Evolutionary conservation across 2,113 vertebrate species (phyloP).

Genomic region (Dasyurus viverrinus): DNA sequence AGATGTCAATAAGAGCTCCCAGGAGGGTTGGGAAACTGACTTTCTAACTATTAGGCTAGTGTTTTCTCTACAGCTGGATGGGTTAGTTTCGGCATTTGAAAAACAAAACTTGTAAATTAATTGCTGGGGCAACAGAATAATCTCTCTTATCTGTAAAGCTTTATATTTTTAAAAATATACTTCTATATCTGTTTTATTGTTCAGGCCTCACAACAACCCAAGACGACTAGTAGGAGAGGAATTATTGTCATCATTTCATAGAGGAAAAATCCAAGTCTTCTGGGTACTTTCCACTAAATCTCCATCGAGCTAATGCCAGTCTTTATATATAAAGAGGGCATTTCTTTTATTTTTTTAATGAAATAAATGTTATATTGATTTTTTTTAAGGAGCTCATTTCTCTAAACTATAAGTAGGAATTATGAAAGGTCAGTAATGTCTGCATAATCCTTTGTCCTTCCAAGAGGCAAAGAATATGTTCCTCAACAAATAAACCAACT

Average conservation of each 20-base stretch:
- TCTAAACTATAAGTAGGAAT: background rate
- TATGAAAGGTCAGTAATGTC: background rate
- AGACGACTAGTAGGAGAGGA: background rate
- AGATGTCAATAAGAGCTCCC: background rate
- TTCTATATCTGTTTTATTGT: background rate
- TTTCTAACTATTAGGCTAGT: background rate
- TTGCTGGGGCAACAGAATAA: fast-evolving
- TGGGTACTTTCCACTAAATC: background rate
- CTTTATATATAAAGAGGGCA: background rate
- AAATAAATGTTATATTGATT: background rate
- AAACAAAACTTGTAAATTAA: fast-evolving
- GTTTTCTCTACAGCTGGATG: background rate
- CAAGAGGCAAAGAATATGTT: background rate
- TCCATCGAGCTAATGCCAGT: background rate
- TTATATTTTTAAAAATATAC: background rate
- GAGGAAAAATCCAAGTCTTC: background rate
- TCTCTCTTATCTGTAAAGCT: background rate
- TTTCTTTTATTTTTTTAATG: background rate
- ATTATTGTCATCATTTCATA: background rate
- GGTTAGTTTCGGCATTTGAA: background rate
- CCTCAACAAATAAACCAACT: background rate
- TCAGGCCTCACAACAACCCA: background rate
- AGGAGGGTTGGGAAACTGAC: background rate
- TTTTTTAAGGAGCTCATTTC: background rate
- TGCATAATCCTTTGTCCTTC: background rate